Evolutionary conservation across 2,888 invertebrate species (phyloP).

Genomic region (Lochmaea capreae): DNA sequence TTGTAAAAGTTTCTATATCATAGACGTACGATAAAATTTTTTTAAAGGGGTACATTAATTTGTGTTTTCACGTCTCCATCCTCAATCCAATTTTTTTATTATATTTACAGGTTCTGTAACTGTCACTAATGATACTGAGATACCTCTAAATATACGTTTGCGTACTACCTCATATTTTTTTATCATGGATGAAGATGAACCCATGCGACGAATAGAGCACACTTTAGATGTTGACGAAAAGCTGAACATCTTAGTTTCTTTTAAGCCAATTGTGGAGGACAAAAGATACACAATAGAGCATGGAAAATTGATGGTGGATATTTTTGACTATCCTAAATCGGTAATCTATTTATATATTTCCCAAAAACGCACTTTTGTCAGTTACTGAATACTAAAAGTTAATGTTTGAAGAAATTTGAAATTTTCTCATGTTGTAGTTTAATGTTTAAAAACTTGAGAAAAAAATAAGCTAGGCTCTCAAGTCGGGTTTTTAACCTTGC

Average conservation of each 20-base stretch:
- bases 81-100: too few relatives aligned
- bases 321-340: conserved; percentile 63
- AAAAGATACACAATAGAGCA: conserved; percentile 52
- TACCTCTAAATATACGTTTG: conserved; percentile 52
- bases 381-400: too few relatives aligned
- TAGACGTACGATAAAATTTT: neutral
- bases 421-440: too few relatives aligned
- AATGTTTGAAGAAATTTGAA: too few relatives aligned
- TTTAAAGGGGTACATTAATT: too few relatives aligned
- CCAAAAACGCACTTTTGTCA: neutral
- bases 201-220: conserved; percentile 11
- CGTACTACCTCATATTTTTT: conserved; percentile 44
- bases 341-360: conserved; percentile 52
- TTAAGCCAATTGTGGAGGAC: conserved; percentile 47
- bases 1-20: neutral
- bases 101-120: conserved; percentile 65
- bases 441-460: too few relatives aligned
- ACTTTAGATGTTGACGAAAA: conserved; percentile 17
- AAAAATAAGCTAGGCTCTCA: too few relatives aligned
- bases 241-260: conserved; percentile 43
- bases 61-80: too few relatives aligned
- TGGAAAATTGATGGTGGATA: conserved; percentile 60
- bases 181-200: conserved; percentile 33
- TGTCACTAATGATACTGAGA: conserved; percentile 69
- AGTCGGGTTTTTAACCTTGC: too few relatives aligned